A percentile compares a stretch with the other conserved stretches of the same genome.
Conservation (phyloP, 2,888 invertebrate genomes). For the Dasysyrphus albostriatus region DNA sequence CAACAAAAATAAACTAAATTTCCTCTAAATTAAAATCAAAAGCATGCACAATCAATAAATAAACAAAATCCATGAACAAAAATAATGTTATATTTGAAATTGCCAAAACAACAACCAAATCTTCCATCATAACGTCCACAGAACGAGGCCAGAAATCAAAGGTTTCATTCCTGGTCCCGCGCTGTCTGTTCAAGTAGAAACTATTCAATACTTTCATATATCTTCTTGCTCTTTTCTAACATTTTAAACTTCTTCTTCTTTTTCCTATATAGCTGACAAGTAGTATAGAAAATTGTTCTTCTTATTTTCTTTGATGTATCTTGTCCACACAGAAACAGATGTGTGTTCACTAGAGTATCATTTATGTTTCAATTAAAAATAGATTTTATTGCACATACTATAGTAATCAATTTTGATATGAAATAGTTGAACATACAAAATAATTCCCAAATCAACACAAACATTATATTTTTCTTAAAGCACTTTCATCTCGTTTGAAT, state of each 20-base stretch:
- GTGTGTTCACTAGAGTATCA: neutral
- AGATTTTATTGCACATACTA: slow-evolving; percentile 41
- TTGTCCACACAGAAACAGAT: neutral
- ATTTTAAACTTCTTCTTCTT: neutral
- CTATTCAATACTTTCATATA: neutral
- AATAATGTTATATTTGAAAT: slow-evolving; percentile 51
- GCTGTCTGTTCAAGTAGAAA: neutral
- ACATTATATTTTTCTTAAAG: neutral
- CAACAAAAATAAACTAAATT: slow-evolving; percentile 21
- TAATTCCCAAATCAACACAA: slow-evolving; percentile 43
- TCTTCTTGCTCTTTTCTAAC: slow-evolving; percentile 7
- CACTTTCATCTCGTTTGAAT: slow-evolving; percentile 49
- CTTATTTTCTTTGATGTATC: slow-evolving; percentile 37
- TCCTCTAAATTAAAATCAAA: slow-evolving; percentile 51
- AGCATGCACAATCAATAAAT: slow-evolving; percentile 44
- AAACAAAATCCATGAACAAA: slow-evolving; percentile 25
- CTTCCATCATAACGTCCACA: slow-evolving; percentile 34
- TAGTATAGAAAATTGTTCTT: slow-evolving; percentile 10
- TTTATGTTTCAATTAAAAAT: slow-evolving; percentile 68
- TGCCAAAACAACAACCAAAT: slow-evolving; percentile 60
- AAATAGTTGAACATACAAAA: slow-evolving; percentile 36
- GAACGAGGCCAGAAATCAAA: slow-evolving; percentile 43
- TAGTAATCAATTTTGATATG: slow-evolving; percentile 14
- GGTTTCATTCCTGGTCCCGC: slow-evolving; percentile 10
- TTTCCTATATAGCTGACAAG: slow-evolving; percentile 15